Base-by-base conservation (phyloP, 2,113 vertebrate genomes). In the Bos indicus region DNA sequence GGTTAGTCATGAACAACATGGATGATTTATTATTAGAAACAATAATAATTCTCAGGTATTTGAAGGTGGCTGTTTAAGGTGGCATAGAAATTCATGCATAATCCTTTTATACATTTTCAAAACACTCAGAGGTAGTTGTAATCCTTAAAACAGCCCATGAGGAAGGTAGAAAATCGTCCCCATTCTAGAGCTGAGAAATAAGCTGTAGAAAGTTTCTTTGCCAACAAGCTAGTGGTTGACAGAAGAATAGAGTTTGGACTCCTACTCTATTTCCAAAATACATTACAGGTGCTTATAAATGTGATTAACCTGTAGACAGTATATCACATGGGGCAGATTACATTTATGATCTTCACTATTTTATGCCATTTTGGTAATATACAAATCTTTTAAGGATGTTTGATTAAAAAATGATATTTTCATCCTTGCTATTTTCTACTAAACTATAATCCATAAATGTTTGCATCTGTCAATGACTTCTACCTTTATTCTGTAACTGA, bases 401-500 rank as follows among this genome's bases (percentile, higher is more conserved):
- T 95, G 92, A 93, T 51, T 46, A n/a, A 81, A 81, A 89, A 96
- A 91, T 89, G 90, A 52, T 94, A 92, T 92, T 95, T 90, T 36
- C 56, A 1, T 74, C 51, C 81, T 25, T 15, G 25, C 17, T 95
- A 46, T 90, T 78, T 95, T 97, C 19, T 82, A 54, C 40, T 90
- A 90, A 62, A 54, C 4, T 46, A 43, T 81, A 46, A 88, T 89
- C 91, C 93, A 93, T 52, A 71, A 83, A 40, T 33, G 71, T 86
- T 84, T 83, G 15, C 19, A 88, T 95, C 89, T 96, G 15, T 33
- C 84, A 88, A n/a, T 83, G 26, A 77, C 46, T 90, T 80, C 43
- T 93, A 25, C 46, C 46, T 87, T 97, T 91, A 62, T 77, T 95
- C 33, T 56, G 5, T 91, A 89, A 51, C 86, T 93, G 82, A 97